These are phyloP conservation scores for Macaria notata DNA, from an alignment of 2,888 invertebrate genomes.

Conservation along the genomic window DNA sequence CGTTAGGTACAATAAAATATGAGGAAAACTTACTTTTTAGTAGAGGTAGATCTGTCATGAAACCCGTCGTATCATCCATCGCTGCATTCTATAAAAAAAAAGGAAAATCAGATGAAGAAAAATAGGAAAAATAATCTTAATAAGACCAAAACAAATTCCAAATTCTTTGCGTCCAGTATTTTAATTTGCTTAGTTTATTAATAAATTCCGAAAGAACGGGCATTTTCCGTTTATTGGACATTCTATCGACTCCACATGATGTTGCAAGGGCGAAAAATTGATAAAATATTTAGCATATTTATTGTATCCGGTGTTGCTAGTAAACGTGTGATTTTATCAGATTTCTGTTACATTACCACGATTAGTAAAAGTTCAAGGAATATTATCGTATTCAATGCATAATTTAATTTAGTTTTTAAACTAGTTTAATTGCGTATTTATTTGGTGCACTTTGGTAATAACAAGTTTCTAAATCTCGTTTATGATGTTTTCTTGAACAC, in stretches of 20 bases:
- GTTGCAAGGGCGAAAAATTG: constrained; percentile 34
- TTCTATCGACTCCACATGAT: constrained; percentile 30
- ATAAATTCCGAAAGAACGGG: constrained; percentile 34
- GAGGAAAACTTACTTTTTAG: constrained; percentile 90
- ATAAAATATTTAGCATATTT: constrained; percentile 29
- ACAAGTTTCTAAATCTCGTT: not conserved
- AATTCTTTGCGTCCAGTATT: constrained; percentile 29
- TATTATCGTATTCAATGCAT: constrained; percentile 60
- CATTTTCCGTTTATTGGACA: constrained; percentile 30
- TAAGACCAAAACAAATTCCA: constrained; percentile 20
- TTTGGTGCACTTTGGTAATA: not conserved
- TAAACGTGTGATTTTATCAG: constrained; percentile 1
- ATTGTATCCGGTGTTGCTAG: constrained; percentile 23
- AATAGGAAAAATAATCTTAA: no score
- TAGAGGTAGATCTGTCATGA: constrained; percentile 94
- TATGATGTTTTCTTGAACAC: no score
- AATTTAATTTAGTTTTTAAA: constrained; percentile 21
- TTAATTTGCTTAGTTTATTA: constrained; percentile 39
- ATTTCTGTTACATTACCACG: constrained; percentile 10
- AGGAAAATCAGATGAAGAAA: constrained; percentile 19
- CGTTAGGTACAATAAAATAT: no score
- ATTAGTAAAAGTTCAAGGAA: constrained; percentile 47
- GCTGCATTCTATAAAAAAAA: constrained; percentile 86
- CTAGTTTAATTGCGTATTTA: not conserved
- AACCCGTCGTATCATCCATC: constrained; percentile 93